Conservation (phyloP, 2,797 vertebrate genomes). For the Lithobates sylvaticus region DNA sequence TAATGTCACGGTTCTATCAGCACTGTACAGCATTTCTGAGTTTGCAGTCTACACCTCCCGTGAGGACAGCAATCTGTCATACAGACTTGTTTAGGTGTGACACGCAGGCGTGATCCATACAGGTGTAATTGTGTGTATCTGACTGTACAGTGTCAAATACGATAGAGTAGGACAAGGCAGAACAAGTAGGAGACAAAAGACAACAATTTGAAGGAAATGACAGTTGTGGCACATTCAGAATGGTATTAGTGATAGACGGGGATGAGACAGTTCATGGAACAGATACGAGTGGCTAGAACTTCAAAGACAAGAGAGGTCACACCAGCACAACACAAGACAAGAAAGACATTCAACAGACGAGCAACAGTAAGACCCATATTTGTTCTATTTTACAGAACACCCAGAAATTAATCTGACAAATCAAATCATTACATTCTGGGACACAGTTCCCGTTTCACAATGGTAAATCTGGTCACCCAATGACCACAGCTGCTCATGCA, state of each 20-base stretch:
- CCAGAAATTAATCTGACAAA: too few relatives aligned
- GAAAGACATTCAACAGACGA: too few relatives aligned
- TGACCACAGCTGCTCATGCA: too few relatives aligned
- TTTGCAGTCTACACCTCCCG: background rate
- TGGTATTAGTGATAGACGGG: background rate
- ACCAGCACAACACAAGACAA: too few relatives aligned
- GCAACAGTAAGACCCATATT: too few relatives aligned
- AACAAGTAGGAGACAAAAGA: background rate
- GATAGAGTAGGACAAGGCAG: background rate
- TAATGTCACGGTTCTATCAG: too few relatives aligned
- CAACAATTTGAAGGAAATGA: background rate
- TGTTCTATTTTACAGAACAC: too few relatives aligned
- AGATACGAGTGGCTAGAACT: background rate
- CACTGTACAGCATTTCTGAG: too few relatives aligned
- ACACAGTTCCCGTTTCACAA: too few relatives aligned
- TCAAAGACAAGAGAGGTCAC: background rate
- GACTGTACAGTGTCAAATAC: background rate
- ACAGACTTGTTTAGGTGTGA: conserved; percentile 5
- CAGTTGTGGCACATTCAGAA: background rate
- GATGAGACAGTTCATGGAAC: background rate
- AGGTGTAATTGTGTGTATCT: conserved; percentile 46
- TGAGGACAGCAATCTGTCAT: background rate
- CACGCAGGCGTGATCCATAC: conserved; percentile 18
- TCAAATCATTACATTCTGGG: too few relatives aligned
- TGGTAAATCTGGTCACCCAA: too few relatives aligned